A percentile compares a stretch with the other conserved stretches of the same genome.
phyloP scores from a whole-genome alignment of 2,113 vertebrate species.

The Anarrhichthys ocellatus region DNA sequence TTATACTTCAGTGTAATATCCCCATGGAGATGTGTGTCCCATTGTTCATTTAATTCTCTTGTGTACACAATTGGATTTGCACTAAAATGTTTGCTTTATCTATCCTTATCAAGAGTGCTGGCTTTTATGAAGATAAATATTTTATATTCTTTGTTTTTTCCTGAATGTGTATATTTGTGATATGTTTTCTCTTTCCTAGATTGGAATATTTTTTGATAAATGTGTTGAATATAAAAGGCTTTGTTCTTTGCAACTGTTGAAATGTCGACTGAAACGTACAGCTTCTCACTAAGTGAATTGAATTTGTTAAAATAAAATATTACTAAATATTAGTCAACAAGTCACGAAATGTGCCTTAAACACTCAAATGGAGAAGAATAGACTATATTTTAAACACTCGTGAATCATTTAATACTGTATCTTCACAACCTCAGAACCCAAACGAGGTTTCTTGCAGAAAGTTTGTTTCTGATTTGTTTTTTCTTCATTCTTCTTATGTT shows the following conservation, averaged over 20 bases:
- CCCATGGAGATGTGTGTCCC: background rate
- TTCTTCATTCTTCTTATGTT: conserved; percentile 14
- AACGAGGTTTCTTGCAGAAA: background rate
- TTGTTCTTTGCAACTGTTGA: conserved; percentile 22
- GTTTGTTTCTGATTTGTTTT: background rate
- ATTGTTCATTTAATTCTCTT: conserved; percentile 11
- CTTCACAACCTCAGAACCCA: background rate
- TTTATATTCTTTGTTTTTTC: conserved; percentile 15
- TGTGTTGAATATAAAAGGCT: conserved; percentile 31
- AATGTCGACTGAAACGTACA: background rate
- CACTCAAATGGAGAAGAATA: background rate
- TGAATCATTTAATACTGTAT: background rate
- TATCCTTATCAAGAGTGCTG: background rate
- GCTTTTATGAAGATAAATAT: conserved; percentile 51
- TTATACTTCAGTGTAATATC: background rate
- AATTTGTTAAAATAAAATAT: conserved; percentile 31
- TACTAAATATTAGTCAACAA: conserved; percentile 27
- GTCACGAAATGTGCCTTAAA: conserved; percentile 71
- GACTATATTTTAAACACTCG: background rate
- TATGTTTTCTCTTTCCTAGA: conserved; percentile 21
- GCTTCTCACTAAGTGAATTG: conserved; percentile 12
- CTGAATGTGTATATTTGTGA: conserved; percentile 42
- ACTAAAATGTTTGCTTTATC: conserved; percentile 34
- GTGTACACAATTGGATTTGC: conserved; percentile 3
- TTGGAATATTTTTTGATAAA: conserved; percentile 40